Evolutionary conservation across 2,888 invertebrate genomes (phyloP).

Genomic region (Ophion ventricosus): DNA sequence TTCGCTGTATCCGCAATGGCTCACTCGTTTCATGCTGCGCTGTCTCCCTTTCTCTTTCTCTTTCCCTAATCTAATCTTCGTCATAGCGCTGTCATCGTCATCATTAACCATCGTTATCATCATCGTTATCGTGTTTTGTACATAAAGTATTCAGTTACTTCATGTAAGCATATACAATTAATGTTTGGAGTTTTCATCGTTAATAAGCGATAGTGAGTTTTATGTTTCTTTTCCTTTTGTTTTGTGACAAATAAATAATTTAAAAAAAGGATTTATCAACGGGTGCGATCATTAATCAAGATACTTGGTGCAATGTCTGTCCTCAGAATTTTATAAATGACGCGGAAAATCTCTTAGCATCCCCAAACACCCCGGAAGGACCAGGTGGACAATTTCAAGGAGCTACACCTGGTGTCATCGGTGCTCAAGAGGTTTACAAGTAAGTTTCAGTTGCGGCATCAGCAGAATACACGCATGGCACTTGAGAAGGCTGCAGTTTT

Average conservation of each 20-base stretch:
- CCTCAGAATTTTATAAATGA: conserved; percentile 91
- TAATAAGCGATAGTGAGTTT: conserved; percentile 45
- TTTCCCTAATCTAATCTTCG: conserved; percentile 40
- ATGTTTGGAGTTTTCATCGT: conserved; percentile 59
- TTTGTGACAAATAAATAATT: conserved; percentile 13
- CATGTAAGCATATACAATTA: conserved; percentile 53
- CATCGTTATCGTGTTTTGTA: conserved; percentile 61
- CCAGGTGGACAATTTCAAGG: conserved; percentile 84
- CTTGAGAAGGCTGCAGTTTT: no score
- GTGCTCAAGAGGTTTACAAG: conserved; percentile 98
- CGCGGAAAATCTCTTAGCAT: conserved; percentile 91
- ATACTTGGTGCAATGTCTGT: conserved; percentile 42
- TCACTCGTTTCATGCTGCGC: conserved; percentile 11
- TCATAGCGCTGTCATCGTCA: conserved; percentile 47
- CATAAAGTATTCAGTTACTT: conserved; percentile 55
- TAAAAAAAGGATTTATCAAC: conserved; percentile 4
- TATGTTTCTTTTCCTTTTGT: conserved; percentile 36
- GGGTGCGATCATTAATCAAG: conserved; percentile 11
- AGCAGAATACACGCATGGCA: neutral
- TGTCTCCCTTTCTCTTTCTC: conserved; percentile 9
- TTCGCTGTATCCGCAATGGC: conserved; percentile 23
- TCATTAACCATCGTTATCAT: conserved; percentile 46
- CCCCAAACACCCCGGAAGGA: conserved; percentile 89
- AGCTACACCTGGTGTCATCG: conserved; percentile 97
- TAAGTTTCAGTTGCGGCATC: conserved; percentile 77